A percentile compares a stretch with the other conserved stretches of the same genome.
These are phyloP conservation scores for Ophioderma brevispina DNA, from an alignment of 35 echinoderm and acorn worm genomes.

Conservation along the genomic window DNA sequence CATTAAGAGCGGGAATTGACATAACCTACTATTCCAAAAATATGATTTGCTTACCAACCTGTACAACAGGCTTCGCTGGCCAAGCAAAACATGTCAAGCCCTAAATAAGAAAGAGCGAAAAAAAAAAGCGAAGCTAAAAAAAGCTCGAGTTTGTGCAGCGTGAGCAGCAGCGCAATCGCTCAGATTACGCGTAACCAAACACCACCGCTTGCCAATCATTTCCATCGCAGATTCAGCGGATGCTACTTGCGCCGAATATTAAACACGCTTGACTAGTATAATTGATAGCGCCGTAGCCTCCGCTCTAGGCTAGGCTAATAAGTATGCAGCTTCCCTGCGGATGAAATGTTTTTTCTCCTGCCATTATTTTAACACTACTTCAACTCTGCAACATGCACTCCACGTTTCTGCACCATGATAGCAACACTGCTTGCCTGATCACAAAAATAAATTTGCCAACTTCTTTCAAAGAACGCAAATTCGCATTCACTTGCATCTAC, in stretches of 20 bases:
- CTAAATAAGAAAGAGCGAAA: too few relatives aligned
- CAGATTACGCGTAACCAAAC: not conserved
- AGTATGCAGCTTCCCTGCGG: not conserved
- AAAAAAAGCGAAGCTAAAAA: too few relatives aligned
- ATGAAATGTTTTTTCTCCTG: not conserved
- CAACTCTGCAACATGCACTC: not conserved
- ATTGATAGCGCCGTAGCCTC: conserved; percentile 4
- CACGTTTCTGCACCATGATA: not conserved
- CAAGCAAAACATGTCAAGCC: too few relatives aligned
- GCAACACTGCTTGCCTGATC: not conserved
- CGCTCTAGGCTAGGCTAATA: not conserved
- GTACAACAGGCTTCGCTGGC: too few relatives aligned
- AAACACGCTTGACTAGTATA: conserved; percentile 9
- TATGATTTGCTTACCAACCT: too few relatives aligned
- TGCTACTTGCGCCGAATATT: conserved; percentile 4
- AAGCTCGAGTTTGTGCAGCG: too few relatives aligned
- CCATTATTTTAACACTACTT: not conserved
- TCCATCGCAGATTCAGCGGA: not conserved
- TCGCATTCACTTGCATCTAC: not conserved
- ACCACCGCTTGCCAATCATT: not conserved
- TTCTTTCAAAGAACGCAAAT: too few relatives aligned
- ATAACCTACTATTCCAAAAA: too few relatives aligned
- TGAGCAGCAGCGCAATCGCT: not conserved
- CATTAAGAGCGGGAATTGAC: too few relatives aligned
- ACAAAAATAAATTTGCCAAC: not conserved